Evolutionary conservation across 1,140 invertebrate species (phyloP), one percentile per base, ranked within the genome.

Genomic region (Dermatophagoides farinae): DNA sequence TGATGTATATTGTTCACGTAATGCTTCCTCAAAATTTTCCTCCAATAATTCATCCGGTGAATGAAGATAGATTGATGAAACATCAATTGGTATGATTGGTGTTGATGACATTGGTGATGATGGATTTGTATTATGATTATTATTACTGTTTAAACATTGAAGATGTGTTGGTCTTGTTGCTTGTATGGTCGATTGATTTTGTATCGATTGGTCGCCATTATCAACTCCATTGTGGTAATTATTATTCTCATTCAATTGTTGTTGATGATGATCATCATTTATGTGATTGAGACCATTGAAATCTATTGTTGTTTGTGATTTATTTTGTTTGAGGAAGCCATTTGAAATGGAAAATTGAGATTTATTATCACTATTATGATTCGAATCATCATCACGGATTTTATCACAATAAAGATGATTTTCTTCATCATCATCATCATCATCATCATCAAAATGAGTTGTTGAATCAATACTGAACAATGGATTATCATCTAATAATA

Each of bases 1-100:
- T 20, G 38, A 41, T 18, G 53, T n/a, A 44, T 40, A 55, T 25
- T 55, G 53, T 44, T 40, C 61, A 61, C 71, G 69, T 68, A 90
- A 75, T 69, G 86, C 86, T 70, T 86, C 83, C 72, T 91, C 88
- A 75, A 89, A 93, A 70, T 92, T 89, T 69, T 93, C 88, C 71
- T 91, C 88, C 61, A 88, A 86, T 8, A 85, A 82, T 23, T 85
- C 85, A 73, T 88, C 85, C 47, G 85, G 84, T 62, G 83, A 82
- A 68, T 82, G 81, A 65, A 82, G 70, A 68, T 80, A 65, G 18
- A 58, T 58, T 1, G 39, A 44, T 14, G 39, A 14, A 31, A 58
- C 39, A 38, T 58, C 57, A 20, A 58, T 40, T 6, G 25, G 20
- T 10, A n/a, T 5, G 20, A 20, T n/a, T 18, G 18, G 47, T 18